These are phyloP conservation scores for Phaetusa simplex DNA, from an alignment of 2,113 vertebrate genomes.

Conservation along the genomic window DNA sequence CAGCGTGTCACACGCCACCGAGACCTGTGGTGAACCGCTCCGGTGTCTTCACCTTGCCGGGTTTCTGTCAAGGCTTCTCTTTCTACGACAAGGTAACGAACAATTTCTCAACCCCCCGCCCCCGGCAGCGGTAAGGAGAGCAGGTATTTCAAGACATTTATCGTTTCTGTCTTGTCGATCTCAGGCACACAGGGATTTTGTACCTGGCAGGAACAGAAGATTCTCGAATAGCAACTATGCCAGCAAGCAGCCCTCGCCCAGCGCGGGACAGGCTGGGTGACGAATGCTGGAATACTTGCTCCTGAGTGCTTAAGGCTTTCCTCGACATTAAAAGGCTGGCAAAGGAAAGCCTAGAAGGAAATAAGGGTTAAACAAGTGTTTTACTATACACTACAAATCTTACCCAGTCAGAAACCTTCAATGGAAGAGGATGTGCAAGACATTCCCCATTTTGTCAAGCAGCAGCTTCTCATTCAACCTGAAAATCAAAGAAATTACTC, in stretches of 20 bases:
- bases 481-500: slow-evolving; percentile 98
- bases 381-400: slow-evolving; percentile 75
- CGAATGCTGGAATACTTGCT: neutral
- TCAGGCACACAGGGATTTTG: neutral
- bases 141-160: neutral
- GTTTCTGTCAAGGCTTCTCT: neutral
- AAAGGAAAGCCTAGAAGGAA: slow-evolving; percentile 55
- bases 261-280: neutral
- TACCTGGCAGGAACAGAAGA: neutral
- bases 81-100: neutral
- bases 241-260: neutral
- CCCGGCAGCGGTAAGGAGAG: neutral
- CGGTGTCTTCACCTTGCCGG: neutral
- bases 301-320: neutral
- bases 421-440: slow-evolving; percentile 90
- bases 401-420: slow-evolving; percentile 95
- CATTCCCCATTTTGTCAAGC: slow-evolving; percentile 86
- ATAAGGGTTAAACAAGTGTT: slow-evolving; percentile 17
- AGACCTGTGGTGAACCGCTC: fast-evolving
- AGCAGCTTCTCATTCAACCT: slow-evolving; percentile 92
- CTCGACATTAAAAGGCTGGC: neutral
- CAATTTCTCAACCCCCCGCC: neutral
- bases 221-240: neutral
- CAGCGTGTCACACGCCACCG: fast-evolving
- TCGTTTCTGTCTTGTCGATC: neutral